phyloP scores from a whole-genome alignment of 2,888 invertebrate species.

The Hyposoter didymator region DNA sequence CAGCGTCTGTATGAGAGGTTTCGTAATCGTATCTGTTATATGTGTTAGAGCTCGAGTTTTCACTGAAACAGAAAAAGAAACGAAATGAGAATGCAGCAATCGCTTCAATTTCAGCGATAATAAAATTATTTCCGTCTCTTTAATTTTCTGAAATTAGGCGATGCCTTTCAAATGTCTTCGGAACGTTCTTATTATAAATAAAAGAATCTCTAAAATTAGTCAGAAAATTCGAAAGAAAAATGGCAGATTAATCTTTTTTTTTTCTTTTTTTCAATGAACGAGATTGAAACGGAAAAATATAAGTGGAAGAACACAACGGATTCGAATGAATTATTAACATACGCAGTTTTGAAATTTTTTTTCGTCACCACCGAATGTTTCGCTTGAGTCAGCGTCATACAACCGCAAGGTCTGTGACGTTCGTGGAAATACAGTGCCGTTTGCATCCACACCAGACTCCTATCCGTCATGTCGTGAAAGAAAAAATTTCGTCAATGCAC shows the following conservation, averaged over 20 bases:
- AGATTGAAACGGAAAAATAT: not conserved
- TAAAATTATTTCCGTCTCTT: no score
- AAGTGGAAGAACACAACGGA: not conserved
- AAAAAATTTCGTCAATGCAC: not conserved
- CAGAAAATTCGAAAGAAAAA: not conserved
- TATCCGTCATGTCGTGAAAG: constrained; percentile 25
- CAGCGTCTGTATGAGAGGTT: constrained; percentile 81
- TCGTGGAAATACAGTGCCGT: not conserved
- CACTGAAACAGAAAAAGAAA: constrained; percentile 78
- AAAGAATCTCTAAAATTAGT: not conserved
- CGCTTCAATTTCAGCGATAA: no score
- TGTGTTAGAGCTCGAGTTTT: constrained; percentile 85
- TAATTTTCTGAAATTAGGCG: no score
- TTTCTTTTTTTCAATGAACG: not conserved
- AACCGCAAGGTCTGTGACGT: not conserved
- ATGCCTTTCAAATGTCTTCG: no score
- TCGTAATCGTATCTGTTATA: constrained; percentile 83
- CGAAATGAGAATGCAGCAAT: not conserved
- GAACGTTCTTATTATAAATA: not conserved
- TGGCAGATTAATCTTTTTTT: not conserved
- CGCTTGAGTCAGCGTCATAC: constrained; percentile 22
- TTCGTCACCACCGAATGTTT: not conserved
- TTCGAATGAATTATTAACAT: constrained; percentile 39
- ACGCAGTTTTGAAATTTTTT: constrained; percentile 10
- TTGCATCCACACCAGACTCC: constrained; percentile 16